Percentiles rank a stretch among this genome's conserved stretches.
phyloP scores from a whole-genome alignment of 2,888 invertebrate genomes.

The Pardosa pseudoannulata region DNA sequence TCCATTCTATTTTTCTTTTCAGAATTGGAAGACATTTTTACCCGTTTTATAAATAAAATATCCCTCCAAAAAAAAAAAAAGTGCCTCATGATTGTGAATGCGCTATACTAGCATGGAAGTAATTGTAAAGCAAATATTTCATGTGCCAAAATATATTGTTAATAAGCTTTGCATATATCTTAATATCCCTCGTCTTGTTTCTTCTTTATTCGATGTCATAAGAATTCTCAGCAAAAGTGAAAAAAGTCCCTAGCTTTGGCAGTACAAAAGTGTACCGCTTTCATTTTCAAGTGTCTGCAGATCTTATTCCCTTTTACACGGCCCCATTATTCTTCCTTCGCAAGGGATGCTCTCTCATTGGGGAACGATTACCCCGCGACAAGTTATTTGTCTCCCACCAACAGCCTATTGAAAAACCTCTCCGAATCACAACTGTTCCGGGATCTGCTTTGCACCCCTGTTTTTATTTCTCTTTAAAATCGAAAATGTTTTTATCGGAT shows the following conservation, averaged over 20 bases:
- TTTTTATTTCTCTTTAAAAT: constrained; percentile 8
- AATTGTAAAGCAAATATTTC: constrained; percentile 4
- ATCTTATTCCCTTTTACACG: neutral
- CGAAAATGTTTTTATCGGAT: neutral
- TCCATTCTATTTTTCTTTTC: too few species aligned
- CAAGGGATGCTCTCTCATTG: constrained; percentile 14
- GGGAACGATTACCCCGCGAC: constrained; percentile 23
- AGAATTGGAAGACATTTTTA: too few species aligned
- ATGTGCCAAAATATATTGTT: neutral
- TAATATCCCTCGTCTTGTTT: neutral
- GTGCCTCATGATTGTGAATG: neutral
- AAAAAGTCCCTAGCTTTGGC: neutral
- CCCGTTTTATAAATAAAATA: too few species aligned
- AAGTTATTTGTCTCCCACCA: constrained; percentile 25
- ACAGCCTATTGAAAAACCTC: constrained; percentile 27
- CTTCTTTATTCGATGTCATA: neutral
- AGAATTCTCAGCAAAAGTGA: neutral
- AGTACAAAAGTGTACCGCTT: neutral
- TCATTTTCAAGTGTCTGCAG: neutral
- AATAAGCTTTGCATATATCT: constrained; percentile 14
- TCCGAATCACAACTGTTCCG: constrained; percentile 8
- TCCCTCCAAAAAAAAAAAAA: too few species aligned
- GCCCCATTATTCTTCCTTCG: neutral
- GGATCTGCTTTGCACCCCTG: constrained; percentile 9
- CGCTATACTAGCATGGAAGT: neutral